Evolutionary conservation across 2,113 vertebrate genomes (phyloP).

Genomic region (Polypterus bichir): DNA sequence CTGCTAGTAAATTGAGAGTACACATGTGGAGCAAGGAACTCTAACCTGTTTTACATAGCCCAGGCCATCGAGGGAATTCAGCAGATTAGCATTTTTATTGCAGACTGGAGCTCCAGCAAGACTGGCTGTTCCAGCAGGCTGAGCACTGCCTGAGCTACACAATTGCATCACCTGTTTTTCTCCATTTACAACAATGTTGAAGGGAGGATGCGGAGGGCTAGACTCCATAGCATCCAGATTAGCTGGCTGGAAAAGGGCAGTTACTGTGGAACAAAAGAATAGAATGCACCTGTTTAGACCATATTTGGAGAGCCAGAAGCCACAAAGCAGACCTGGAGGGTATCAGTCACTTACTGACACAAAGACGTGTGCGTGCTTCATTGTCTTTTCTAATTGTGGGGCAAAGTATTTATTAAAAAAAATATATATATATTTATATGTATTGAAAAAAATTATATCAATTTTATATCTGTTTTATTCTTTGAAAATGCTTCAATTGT

Average conservation of each 20-base stretch:
- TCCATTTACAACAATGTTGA: background rate
- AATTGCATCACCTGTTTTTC: background rate
- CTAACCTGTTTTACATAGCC: constrained; percentile 38
- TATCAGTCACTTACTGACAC: no score
- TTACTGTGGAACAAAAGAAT: constrained; percentile 8
- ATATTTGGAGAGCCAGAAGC: no score
- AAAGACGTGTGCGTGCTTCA: no score
- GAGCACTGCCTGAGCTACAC: constrained; percentile 3
- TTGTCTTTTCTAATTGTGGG: no score
- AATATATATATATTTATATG: no score
- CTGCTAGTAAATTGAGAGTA: constrained; percentile 29
- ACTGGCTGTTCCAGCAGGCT: constrained; percentile 6
- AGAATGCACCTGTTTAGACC: background rate
- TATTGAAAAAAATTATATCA: no score
- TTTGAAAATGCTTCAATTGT: no score
- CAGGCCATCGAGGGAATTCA: constrained; percentile 27
- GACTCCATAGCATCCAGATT: background rate
- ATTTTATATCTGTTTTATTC: no score
- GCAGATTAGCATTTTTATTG: constrained; percentile 39
- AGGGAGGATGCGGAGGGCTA: background rate
- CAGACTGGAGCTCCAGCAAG: constrained; percentile 16
- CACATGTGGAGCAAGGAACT: constrained; percentile 31
- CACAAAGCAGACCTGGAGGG: no score
- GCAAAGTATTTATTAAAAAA: no score
- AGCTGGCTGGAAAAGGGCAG: background rate